These are phyloP conservation scores for Stichopus horrens DNA, from an alignment of 53 echinoderm and acorn worm genomes.

Conservation along the genomic window DNA sequence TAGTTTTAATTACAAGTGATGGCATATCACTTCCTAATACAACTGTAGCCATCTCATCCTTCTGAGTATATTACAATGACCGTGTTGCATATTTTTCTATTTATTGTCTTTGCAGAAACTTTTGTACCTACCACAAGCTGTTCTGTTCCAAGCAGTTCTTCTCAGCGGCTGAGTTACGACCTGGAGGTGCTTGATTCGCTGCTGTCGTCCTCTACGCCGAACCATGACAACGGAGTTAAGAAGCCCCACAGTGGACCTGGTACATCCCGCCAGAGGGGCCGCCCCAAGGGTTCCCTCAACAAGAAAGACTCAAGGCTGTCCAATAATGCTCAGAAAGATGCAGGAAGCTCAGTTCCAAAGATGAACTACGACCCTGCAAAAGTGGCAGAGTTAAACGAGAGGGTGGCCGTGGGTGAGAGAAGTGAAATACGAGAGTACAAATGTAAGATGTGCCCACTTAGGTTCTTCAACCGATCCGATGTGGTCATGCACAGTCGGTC, in stretches of 20 bases:
- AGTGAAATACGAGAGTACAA: conserved; percentile 76
- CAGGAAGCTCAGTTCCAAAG: background rate
- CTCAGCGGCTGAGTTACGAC: conserved; percentile 18
- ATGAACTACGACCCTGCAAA: conserved; percentile 44
- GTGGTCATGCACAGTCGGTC: conserved; percentile 85
- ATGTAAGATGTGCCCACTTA: conserved; percentile 90
- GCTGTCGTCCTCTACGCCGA: background rate
- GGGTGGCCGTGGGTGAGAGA: conserved; percentile 37
- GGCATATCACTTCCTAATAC: no score
- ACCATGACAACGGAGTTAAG: conserved; percentile 19
- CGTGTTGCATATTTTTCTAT: background rate
- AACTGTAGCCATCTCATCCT: no score
- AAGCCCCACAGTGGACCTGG: conserved; percentile 7
- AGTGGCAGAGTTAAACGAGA: conserved; percentile 24
- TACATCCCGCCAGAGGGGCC: conserved; percentile 36
- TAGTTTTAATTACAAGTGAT: no score
- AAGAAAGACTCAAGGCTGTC: conserved; percentile 25
- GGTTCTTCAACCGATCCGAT: conserved; percentile 87
- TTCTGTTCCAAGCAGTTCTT: conserved; percentile 13
- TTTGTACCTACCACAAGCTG: background rate
- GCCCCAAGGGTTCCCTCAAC: conserved; percentile 45
- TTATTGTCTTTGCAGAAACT: background rate
- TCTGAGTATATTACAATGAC: no score
- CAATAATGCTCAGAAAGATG: background rate
- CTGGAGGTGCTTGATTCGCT: conserved; percentile 36